Conservation (phyloP, 2,888 invertebrate genomes). For the Ichneumoninae sp. region DNA sequence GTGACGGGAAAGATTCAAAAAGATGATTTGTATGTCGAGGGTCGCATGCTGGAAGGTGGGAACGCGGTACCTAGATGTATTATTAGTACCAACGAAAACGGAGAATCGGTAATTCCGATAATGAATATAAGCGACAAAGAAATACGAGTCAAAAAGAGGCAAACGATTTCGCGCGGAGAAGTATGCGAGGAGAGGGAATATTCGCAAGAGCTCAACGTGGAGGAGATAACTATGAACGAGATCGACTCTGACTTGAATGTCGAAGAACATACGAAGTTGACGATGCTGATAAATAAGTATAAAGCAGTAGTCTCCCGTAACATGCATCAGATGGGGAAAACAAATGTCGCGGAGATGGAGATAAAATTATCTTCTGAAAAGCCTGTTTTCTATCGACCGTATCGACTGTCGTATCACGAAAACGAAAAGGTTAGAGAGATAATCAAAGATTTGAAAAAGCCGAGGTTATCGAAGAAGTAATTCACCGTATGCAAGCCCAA, state of each 20-base stretch:
- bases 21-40: constrained; percentile 60
- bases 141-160: constrained; percentile 34
- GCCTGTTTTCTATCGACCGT: constrained; percentile 72
- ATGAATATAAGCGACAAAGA: constrained; percentile 46
- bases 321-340: constrained; percentile 63
- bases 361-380: constrained; percentile 68
- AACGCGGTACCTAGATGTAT: constrained; percentile 60
- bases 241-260: constrained; percentile 46
- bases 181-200: constrained; percentile 48
- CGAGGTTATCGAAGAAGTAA: constrained; percentile 46
- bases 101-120: constrained; percentile 59
- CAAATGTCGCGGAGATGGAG: constrained; percentile 68
- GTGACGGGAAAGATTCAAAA: constrained; percentile 46
- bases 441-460: constrained; percentile 25
- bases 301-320: constrained; percentile 22
- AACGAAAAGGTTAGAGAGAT: constrained; percentile 67
- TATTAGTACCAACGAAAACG: constrained; percentile 60
- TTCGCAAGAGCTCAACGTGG: constrained; percentile 15
- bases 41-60: constrained; percentile 58
- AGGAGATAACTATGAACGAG: constrained; percentile 32
- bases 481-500: constrained; percentile 58
- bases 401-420: constrained; percentile 71
- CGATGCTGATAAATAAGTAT: constrained; percentile 50
- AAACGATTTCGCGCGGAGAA: constrained; percentile 53
- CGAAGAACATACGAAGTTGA: constrained; percentile 40